Percentiles rank a stretch among this genome's conserved stretches.
phyloP scores from a whole-genome alignment of 2,888 invertebrate species.

The Andrena fulva region DNA sequence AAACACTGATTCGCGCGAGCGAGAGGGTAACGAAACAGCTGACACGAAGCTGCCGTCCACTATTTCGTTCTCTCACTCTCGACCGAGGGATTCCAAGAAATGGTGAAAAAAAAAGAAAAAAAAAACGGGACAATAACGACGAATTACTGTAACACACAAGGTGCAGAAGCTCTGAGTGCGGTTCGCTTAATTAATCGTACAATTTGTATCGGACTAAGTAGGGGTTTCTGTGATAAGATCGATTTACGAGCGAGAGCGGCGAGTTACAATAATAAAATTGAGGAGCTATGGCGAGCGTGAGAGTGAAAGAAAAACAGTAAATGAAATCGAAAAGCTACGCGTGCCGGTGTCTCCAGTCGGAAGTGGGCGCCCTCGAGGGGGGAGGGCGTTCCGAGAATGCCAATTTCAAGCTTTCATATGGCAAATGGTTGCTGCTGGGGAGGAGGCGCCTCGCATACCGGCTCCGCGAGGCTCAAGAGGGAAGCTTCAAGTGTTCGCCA shows the following conservation, averaged over 20 bases:
- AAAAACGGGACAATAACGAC: too few species aligned
- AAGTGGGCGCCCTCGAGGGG: not conserved
- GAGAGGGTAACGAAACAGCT: too few species aligned
- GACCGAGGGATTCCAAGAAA: too few species aligned
- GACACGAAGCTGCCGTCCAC: too few species aligned
- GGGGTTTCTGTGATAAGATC: constrained; percentile 30
- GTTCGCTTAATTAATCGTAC: not conserved
- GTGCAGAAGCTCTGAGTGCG: constrained; percentile 23
- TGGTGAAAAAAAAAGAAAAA: too few species aligned
- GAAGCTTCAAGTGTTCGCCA: not conserved
- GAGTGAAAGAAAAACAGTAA: not conserved
- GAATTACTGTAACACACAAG: not conserved
- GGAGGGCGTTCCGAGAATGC: not conserved
- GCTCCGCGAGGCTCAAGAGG: too few species aligned
- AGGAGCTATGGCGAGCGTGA: constrained; percentile 24
- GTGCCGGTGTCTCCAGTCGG: constrained; percentile 18
- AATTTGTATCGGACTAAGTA: not conserved
- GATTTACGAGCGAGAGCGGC: constrained; percentile 74
- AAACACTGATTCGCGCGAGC: too few species aligned
- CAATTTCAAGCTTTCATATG: not conserved
- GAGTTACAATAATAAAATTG: constrained; percentile 37
- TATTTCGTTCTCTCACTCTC: too few species aligned
- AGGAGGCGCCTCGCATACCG: not conserved
- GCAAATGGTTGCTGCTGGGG: not conserved
- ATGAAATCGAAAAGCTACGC: constrained; percentile 16